Conservation (phyloP, 1,140 invertebrate species). For the Battus philenor region DNA sequence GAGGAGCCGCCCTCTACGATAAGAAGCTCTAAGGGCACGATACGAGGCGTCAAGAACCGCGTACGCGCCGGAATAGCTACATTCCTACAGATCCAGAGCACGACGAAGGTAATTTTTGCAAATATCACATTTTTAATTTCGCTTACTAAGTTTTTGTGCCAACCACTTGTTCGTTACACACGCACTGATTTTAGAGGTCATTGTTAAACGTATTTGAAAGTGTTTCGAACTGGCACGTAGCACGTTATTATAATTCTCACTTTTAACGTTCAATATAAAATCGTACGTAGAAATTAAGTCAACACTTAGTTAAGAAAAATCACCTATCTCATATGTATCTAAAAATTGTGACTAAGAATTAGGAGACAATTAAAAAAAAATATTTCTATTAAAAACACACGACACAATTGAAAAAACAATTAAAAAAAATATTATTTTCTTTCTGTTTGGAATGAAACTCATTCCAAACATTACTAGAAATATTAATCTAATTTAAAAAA, state of each 20-base stretch:
- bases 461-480: no score
- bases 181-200: constrained; percentile 59
- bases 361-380: no score
- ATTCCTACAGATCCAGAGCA: constrained; percentile 88
- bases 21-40: constrained; percentile 91
- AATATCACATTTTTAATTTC: constrained; percentile 18
- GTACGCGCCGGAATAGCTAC: constrained; percentile 95
- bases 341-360: no score
- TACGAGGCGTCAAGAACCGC: constrained; percentile 94
- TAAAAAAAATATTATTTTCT: no score
- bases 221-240: constrained; percentile 37
- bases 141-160: constrained; percentile 22
- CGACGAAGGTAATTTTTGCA: constrained; percentile 72
- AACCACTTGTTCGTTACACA: constrained; percentile 36
- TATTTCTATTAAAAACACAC: no score
- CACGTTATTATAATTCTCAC: constrained; percentile 21
- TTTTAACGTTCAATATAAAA: constrained; percentile 20
- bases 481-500: no score
- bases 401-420: no score
- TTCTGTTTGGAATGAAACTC: no score
- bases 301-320: no score
- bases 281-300: constrained; percentile 10
- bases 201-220: constrained; percentile 55
- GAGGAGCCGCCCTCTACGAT: constrained; percentile 83
- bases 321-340: no score